phyloP scores from a whole-genome alignment of 2,888 invertebrate genomes.

The Rotaria magnacalcarata region DNA sequence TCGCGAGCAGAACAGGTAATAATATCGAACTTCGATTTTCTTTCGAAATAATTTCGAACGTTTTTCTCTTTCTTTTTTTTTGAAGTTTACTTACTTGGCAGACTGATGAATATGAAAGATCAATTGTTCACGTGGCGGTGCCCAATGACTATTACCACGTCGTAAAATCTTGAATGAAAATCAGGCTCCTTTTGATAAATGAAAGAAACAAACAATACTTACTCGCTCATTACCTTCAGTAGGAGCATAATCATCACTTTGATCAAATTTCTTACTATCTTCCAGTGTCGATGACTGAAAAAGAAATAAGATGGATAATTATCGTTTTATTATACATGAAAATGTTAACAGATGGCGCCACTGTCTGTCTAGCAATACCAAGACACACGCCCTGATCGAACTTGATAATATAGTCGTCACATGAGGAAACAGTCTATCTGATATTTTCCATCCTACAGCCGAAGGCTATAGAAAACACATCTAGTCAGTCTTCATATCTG shows the following conservation, averaged over 20 bases:
- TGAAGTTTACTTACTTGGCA: not conserved
- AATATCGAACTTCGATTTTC: too few relatives aligned
- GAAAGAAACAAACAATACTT: not conserved
- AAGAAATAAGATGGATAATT: not conserved
- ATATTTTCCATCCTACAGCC: too few relatives aligned
- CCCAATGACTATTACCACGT: conserved; percentile 41
- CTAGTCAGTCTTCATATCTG: not conserved
- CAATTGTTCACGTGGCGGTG: conserved; percentile 44
- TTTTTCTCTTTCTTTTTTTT: too few relatives aligned
- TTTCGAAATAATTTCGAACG: too few relatives aligned
- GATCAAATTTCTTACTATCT: conserved; percentile 69
- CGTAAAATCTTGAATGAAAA: not conserved
- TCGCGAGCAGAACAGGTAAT: too few relatives aligned
- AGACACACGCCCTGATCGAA: too few relatives aligned
- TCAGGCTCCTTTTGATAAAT: not conserved
- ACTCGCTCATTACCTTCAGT: conserved; percentile 49
- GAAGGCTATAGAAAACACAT: too few relatives aligned
- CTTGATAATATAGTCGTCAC: too few relatives aligned
- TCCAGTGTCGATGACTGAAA: conserved; percentile 69
- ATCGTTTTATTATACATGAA: too few relatives aligned
- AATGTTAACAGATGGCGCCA: too few relatives aligned
- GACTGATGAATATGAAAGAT: conserved; percentile 32
- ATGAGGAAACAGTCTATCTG: too few relatives aligned
- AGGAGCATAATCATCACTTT: conserved; percentile 65
- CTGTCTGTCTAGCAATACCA: too few relatives aligned